Evolutionary conservation across 53 echinoderm and acorn worm species (phyloP), one percentile per base, ranked within the genome.

Genomic region (Paelopatides confundens): DNA sequence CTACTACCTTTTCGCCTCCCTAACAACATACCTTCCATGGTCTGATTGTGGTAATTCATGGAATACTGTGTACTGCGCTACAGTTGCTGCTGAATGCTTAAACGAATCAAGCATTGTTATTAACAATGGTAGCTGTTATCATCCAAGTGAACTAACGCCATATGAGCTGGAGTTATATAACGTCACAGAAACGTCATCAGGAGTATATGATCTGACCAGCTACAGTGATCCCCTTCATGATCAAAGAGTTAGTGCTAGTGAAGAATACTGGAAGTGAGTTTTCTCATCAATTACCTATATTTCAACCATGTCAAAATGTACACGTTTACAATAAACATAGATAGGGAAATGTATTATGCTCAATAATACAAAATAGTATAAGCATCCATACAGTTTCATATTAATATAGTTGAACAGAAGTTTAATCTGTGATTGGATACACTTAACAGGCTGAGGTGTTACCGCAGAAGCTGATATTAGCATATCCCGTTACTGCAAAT

Each of bases 251-350:
- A 50, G 33, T 32, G 5, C 86, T 1, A 86, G 86, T 47, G 86
- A 86, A 40, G 86, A 86, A 35, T 86, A 86, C 17, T 86, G 86
- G 86, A 86, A 32, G 86, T 86, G 51, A 51, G 70, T 23, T 5
- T 8, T 37, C 15, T 33, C 29, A 6, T 5, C 29, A 46, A 46
- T 5, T n/a, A n/a, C n/a, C n/a, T n/a, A n/a, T n/a, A n/a, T n/a
- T n/a, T n/a, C n/a, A n/a, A n/a, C n/a, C n/a, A n/a, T n/a, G n/a
- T n/a, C n/a, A n/a, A n/a, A n/a, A n/a, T n/a, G n/a, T n/a, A n/a
- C n/a, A n/a, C n/a, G 47, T n/a, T n/a, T n/a, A n/a, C n/a, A n/a
- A n/a, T n/a, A n/a, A n/a, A n/a, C n/a, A n/a, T n/a, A n/a, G n/a
- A n/a, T n/a, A n/a, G n/a, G n/a, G n/a, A n/a, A n/a, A n/a, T n/a